A percentile compares a stretch with the other conserved stretches of the same genome.
phyloP scores from a whole-genome alignment of 2,113 vertebrate species.

The Lepidothrix coronata region DNA sequence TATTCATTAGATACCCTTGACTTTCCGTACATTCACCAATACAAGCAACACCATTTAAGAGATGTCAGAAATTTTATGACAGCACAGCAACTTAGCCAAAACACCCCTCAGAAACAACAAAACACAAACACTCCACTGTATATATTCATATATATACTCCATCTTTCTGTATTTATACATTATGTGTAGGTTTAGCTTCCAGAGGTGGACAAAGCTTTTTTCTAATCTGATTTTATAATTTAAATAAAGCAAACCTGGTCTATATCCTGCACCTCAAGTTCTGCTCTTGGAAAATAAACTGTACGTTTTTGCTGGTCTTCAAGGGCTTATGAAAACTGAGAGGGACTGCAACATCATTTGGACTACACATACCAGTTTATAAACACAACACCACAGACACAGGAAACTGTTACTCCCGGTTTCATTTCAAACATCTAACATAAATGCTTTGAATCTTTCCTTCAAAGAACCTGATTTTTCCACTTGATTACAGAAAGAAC shows the following conservation, averaged over 20 bases:
- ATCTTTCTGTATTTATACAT: background rate
- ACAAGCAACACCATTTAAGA: background rate
- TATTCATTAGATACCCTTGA: background rate
- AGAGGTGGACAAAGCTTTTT: rapidly evolving
- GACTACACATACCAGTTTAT: background rate
- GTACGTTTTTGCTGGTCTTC: background rate
- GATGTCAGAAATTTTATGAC: background rate
- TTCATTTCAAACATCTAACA: background rate
- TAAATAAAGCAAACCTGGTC: background rate
- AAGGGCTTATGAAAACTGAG: background rate
- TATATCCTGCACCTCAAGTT: background rate
- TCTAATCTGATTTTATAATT: background rate
- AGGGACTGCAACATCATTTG: background rate
- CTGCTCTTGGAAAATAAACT: background rate
- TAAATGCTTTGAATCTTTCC: background rate
- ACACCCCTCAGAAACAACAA: background rate
- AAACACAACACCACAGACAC: background rate
- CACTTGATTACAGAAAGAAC: background rate
- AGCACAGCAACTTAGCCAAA: background rate
- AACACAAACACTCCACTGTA: background rate
- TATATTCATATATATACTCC: background rate
- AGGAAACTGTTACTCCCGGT: background rate
- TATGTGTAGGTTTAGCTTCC: background rate
- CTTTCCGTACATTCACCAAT: background rate
- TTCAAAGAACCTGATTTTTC: background rate